A percentile compares a stretch with the other conserved stretches of the same genome.
These are phyloP conservation scores for Agrotis ipsilon DNA, from an alignment of 2,888 invertebrate species.

Conservation along the genomic window DNA sequence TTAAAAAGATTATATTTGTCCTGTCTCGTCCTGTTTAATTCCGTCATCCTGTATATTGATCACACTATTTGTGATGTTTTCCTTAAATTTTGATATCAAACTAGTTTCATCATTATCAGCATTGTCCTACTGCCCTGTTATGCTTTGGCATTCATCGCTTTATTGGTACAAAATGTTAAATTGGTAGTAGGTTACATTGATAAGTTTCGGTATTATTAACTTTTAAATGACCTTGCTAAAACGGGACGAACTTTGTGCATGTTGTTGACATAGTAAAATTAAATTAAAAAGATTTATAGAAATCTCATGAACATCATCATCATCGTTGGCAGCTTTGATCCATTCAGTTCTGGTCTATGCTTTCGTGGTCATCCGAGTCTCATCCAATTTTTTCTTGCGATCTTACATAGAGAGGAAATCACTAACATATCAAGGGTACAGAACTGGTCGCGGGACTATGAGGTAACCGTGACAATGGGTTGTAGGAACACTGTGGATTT, in stretches of 20 bases:
- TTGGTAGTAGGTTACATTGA: neutral
- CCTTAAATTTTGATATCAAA: neutral
- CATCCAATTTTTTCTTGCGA: neutral
- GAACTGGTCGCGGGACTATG: no score
- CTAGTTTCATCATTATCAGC: neutral
- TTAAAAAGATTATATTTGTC: neutral
- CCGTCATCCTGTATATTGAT: neutral
- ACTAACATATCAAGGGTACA: no score
- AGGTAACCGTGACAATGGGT: no score
- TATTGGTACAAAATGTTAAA: neutral
- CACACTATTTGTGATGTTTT: neutral
- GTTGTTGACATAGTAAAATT: neutral
- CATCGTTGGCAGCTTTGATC: no score
- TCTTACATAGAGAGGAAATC: neutral
- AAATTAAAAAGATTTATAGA: no score
- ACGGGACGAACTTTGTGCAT: neutral
- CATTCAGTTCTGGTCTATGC: neutral
- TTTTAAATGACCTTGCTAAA: neutral
- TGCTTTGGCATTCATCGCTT: neutral
- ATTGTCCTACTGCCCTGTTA: neutral
- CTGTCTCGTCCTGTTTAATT: neutral
- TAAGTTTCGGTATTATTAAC: constrained; percentile 2
- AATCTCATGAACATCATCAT: no score
- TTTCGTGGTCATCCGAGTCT: neutral
- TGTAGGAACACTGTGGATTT: no score